phyloP scores from a whole-genome alignment of 2,888 invertebrate species.

The Asteroscopus sphinx region DNA sequence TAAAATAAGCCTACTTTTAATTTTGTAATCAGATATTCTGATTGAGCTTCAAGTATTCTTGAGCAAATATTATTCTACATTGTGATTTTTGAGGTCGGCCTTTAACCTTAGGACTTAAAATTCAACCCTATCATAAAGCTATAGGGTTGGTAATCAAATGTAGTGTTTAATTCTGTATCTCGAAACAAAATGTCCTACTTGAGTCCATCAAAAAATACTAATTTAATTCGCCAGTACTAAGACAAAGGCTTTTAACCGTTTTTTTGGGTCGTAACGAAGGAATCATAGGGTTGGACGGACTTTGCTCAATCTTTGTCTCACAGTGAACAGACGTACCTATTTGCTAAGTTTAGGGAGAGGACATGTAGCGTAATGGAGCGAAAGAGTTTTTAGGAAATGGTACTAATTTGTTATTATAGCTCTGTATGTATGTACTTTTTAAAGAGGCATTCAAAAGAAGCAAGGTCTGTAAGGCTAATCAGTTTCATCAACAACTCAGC shows the following conservation, averaged over 20 bases:
- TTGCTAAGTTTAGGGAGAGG: slow-evolving; percentile 15
- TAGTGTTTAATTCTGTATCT: slow-evolving; percentile 5
- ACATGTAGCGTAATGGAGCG: slow-evolving; percentile 1
- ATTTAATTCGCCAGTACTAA: slow-evolving; percentile 53
- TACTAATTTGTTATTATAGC: background rate
- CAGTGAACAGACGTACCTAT: slow-evolving; percentile 31
- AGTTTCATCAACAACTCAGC: too few relatives aligned
- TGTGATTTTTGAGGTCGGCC: slow-evolving; percentile 39
- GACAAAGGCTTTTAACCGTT: slow-evolving; percentile 53
- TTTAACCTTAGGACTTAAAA: background rate
- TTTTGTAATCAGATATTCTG: slow-evolving; percentile 51
- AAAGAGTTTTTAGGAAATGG: background rate
- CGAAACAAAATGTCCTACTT: slow-evolving; percentile 28
- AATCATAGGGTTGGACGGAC: slow-evolving; percentile 22
- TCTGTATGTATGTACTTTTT: too few relatives aligned
- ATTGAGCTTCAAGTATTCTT: slow-evolving; percentile 55
- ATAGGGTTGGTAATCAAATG: slow-evolving; percentile 13
- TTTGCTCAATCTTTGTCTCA: slow-evolving; percentile 36
- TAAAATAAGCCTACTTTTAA: slow-evolving; percentile 43
- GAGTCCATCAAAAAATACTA: slow-evolving; percentile 55
- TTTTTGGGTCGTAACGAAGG: slow-evolving; percentile 40
- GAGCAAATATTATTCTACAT: slow-evolving; percentile 51
- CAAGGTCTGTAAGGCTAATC: too few relatives aligned
- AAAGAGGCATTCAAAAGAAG: too few relatives aligned
- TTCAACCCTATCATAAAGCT: background rate